phyloP scores from a whole-genome alignment of 2,797 vertebrate genomes.

The Coregonus suidteri region DNA sequence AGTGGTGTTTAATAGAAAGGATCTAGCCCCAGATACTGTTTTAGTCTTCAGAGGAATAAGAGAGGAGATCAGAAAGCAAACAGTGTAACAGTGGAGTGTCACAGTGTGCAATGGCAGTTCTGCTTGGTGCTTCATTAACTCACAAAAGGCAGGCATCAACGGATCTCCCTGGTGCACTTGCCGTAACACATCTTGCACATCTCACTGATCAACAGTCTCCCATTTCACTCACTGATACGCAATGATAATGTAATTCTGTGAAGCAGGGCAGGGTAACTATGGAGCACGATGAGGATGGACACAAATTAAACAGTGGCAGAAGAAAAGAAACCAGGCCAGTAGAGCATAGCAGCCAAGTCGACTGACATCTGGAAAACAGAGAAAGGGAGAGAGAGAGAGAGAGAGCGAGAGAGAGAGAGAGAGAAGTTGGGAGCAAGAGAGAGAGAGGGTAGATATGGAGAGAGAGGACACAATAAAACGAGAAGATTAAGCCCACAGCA shows the following conservation, averaged over 20 bases:
- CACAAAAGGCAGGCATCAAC: not conserved
- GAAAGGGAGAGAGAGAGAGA: not conserved
- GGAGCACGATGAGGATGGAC: not conserved
- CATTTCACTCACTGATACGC: not conserved
- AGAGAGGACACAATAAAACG: not conserved
- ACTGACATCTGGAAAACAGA: slow-evolving; percentile 8
- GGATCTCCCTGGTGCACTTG: not conserved
- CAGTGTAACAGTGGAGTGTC: not conserved
- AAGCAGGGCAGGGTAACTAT: not conserved
- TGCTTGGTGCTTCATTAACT: not conserved
- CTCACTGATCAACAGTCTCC: not conserved
- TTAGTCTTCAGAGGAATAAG: not conserved
- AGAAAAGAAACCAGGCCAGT: not conserved
- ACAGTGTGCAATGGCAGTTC: not conserved
- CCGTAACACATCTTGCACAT: not conserved
- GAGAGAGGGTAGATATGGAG: not conserved
- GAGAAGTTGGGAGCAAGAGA: not conserved
- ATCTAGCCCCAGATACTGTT: not conserved
- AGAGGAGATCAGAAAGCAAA: not conserved
- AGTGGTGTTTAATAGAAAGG: not conserved
- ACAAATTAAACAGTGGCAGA: not conserved
- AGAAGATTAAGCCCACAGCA: not conserved
- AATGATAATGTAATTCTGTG: not conserved
- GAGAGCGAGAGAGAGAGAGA: not conserved
- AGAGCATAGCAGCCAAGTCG: not conserved